Conservation (phyloP, 1,140 invertebrate species). For the Leptinotarsa lineolata region DNA sequence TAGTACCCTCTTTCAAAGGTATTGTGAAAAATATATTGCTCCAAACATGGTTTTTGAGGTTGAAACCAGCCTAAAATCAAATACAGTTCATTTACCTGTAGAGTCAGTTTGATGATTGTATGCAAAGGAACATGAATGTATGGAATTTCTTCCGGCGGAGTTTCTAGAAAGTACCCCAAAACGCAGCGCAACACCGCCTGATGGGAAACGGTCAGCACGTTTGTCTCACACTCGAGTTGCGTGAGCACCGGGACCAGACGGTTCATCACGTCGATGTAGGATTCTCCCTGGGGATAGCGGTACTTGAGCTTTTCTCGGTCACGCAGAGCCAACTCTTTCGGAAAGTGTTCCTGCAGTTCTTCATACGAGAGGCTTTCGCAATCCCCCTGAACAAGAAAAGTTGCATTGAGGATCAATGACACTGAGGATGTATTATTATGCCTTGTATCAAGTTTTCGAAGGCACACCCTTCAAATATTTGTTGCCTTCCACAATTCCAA, state of each 20-base stretch:
- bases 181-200: conserved; percentile 91
- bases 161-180: conserved; percentile 88
- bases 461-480: no score
- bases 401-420: no score
- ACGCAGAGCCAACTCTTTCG: conserved; percentile 87
- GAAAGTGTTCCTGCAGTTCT: conserved; percentile 88
- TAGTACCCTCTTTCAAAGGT: no score
- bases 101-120: conserved; percentile 76
- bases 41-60: no score
- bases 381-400: conserved; percentile 69
- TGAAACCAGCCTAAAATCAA: background rate
- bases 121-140: conserved; percentile 92
- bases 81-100: background rate
- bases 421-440: no score
- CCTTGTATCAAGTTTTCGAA: no score
- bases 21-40: no score
- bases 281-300: conserved; percentile 90
- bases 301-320: conserved; percentile 92
- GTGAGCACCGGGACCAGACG: conserved; percentile 79
- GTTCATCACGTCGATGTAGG: conserved; percentile 84
- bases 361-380: conserved; percentile 93
- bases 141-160: conserved; percentile 76
- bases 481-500: no score
- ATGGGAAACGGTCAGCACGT: conserved; percentile 87
- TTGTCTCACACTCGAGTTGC: conserved; percentile 82